Evolutionary conservation across 2,113 vertebrate species (phyloP).

Genomic region (Syngnathus floridae): DNA sequence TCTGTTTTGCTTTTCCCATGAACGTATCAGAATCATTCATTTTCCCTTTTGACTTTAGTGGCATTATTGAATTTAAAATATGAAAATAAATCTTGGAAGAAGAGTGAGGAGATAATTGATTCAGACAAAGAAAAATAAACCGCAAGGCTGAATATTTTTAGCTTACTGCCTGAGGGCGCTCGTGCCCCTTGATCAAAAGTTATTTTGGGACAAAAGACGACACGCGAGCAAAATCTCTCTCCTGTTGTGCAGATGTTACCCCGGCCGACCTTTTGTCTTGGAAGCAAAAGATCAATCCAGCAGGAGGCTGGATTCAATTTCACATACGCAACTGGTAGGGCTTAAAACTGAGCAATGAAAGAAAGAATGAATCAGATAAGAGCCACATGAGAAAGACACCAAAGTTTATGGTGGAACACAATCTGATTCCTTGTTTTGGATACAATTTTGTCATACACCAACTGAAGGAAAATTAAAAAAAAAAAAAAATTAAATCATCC

Average conservation of each 20-base stretch:
- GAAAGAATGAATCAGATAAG: not conserved
- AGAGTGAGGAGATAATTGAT: not conserved
- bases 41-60: not conserved
- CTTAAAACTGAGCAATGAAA: not conserved
- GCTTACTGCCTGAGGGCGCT: conserved; percentile 6
- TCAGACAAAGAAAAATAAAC: conserved; percentile 18
- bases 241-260: conserved; percentile 42
- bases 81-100: not conserved
- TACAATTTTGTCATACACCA: not conserved
- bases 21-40: not conserved
- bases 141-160: conserved; percentile 13
- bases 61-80: not conserved
- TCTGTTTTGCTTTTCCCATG: not conserved
- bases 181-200: conserved; percentile 23
- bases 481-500: not conserved
- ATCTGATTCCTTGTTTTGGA: not conserved
- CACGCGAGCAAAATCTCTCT: conserved; percentile 14
- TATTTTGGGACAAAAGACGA: conserved; percentile 29
- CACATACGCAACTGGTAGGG: conserved; percentile 8
- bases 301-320: conserved; percentile 26
- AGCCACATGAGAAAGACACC: not conserved
- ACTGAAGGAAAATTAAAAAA: not conserved
- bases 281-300: conserved; percentile 23
- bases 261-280: conserved; percentile 17
- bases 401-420: not conserved